phyloP scores from a whole-genome alignment of 2,888 invertebrate genomes.

The Eugnorisma glareosa region DNA sequence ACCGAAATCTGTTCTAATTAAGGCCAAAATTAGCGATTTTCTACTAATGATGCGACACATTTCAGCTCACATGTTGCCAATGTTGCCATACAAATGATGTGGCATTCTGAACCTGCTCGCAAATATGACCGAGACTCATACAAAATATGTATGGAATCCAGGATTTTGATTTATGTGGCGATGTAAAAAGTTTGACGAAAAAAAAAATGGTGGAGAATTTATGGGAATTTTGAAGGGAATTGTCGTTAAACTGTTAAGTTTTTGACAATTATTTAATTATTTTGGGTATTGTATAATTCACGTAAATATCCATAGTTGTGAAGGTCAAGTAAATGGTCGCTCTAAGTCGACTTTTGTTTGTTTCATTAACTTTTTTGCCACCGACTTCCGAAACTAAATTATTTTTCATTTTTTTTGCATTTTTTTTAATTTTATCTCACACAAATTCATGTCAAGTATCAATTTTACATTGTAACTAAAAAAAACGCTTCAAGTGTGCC shows the following conservation, averaged over 20 bases:
- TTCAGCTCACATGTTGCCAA: slow-evolving; percentile 54
- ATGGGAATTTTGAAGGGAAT: slow-evolving; percentile 14
- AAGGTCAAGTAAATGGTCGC: background rate
- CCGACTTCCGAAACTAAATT: too few species aligned
- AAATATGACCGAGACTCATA: slow-evolving; percentile 74
- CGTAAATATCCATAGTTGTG: background rate
- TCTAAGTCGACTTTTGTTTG: too few species aligned
- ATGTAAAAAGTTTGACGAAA: slow-evolving; percentile 34
- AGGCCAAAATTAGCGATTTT: slow-evolving; percentile 49
- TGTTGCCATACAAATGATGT: slow-evolving; percentile 78
- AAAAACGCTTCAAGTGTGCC: too few species aligned
- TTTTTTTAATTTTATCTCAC: too few species aligned
- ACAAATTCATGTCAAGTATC: too few species aligned
- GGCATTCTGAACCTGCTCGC: slow-evolving; percentile 77
- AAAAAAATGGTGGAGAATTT: slow-evolving; percentile 23
- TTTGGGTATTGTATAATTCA: background rate
- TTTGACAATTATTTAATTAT: background rate
- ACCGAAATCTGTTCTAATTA: slow-evolving; percentile 53
- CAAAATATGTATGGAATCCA: slow-evolving; percentile 75
- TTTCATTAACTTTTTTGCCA: too few species aligned
- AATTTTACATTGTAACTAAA: too few species aligned
- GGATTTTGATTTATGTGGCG: slow-evolving; percentile 79
- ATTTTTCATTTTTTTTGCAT: too few species aligned
- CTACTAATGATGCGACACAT: slow-evolving; percentile 57
- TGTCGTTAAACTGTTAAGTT: background rate